Evolutionary conservation across 2,797 vertebrate genomes (phyloP), one percentile per base, ranked within the genome.

Genomic region (Leptodactylus fallax): DNA sequence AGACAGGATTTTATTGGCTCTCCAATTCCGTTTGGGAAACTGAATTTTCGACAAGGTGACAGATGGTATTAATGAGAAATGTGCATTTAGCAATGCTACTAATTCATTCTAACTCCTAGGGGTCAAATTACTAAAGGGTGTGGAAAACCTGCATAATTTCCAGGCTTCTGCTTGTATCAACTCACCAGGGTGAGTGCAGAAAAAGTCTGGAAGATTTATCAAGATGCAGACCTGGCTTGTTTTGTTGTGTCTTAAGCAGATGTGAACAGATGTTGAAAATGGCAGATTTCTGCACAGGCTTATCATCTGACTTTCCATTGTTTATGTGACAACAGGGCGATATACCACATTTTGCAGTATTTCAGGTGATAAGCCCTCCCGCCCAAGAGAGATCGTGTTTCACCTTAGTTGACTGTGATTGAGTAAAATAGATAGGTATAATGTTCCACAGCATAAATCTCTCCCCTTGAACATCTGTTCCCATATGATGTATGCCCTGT

Each of bases 11-110:
- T 85, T 85, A 85, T 78, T 78, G 83, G 72, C 72, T 78, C 58
- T 78, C 65, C 58, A 63, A 77, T 85, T 85, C 82, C 71, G 3
- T 85, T 85, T 85, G 58, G 83, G 83, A 85, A 85, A 27, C 12
- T 63, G 56, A 85, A 85, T 85, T 85, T 85, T 85, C 72, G 53
- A 51, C 36, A 49, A 78, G 72, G 83, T 85, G 83, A 85, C 83
- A 85, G 83, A 85, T 85, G 83, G 83, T 85, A 85, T 77, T 85
- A 85, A 85, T 85, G 83, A 85, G 58, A 85, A 85, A 85, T 85
- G 83, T 85, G 83, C 83, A 78, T 77, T 85, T 85, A 85, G 83
- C 72, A 85, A 85, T 85, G 72, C 83, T 85, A 85, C 83, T 85
- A 85, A 85, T 85, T 85, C 83, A 85, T 85, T 85, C 72, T 85